Conservation (phyloP, 2,888 invertebrate genomes). For the Acrocyrtus sp. region DNA sequence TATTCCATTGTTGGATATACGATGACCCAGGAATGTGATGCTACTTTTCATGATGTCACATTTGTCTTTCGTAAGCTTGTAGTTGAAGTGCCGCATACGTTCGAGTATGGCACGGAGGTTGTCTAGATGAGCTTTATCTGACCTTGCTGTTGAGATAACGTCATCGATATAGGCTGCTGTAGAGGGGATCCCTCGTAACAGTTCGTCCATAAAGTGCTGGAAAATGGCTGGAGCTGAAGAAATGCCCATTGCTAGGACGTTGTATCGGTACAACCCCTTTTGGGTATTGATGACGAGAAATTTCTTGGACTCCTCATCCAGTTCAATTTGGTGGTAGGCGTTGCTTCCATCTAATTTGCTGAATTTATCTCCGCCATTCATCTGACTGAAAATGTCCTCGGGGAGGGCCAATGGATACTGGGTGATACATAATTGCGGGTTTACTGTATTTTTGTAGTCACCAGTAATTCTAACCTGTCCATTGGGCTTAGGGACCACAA, state of each 20-base stretch:
- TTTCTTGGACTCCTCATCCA: constrained; percentile 62
- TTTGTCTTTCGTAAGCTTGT: constrained; percentile 64
- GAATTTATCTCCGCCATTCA: constrained; percentile 64
- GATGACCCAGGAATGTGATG: constrained; percentile 64
- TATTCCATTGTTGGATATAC: constrained; percentile 64
- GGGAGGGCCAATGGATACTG: constrained; percentile 62
- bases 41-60: constrained; percentile 64
- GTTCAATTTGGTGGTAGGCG: constrained; percentile 65
- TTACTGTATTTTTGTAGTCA: constrained; percentile 63
- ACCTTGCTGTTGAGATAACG: constrained; percentile 63
- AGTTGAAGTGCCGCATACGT: constrained; percentile 59
- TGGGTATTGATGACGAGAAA: constrained; percentile 64
- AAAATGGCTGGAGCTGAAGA: constrained; percentile 66
- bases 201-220: constrained; percentile 64
- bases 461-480: constrained; percentile 65
- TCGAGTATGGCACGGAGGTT: constrained; percentile 62
- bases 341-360: constrained; percentile 65
- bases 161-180: constrained; percentile 64
- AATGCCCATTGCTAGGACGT: constrained; percentile 65
- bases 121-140: constrained; percentile 54
- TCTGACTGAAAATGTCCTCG: constrained; percentile 58
- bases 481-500: constrained; percentile 65
- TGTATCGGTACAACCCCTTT: constrained; percentile 64
- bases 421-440: constrained; percentile 62
- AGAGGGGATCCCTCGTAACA: constrained; percentile 63